Percentiles rank a stretch among this genome's conserved stretches.
Evolutionary conservation across 2,888 invertebrate genomes (phyloP).

Genomic region (Tetropium fuscum): DNA sequence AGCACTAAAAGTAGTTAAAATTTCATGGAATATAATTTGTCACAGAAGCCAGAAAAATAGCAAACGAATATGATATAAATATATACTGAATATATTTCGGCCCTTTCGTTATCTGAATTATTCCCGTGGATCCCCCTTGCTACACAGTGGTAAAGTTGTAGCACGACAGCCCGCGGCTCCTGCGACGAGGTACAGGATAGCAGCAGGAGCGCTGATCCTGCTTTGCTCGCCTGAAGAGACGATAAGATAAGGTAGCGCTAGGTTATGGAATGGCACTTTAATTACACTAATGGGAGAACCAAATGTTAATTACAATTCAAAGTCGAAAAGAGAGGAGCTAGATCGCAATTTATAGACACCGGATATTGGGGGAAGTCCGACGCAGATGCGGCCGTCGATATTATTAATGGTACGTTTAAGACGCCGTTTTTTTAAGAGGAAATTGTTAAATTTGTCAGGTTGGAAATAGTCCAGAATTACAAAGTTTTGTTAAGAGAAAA

Average conservation of each 20-base stretch:
- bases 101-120: slow-evolving; percentile 11
- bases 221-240: slow-evolving; percentile 20
- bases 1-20: too few relatives aligned
- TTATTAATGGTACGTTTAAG: slow-evolving; percentile 58
- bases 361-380: slow-evolving; percentile 55
- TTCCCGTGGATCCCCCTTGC: slow-evolving; percentile 7
- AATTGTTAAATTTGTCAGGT: slow-evolving; percentile 23
- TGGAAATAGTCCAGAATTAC: neutral
- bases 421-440: slow-evolving; percentile 12
- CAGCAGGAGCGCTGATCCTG: slow-evolving; percentile 18
- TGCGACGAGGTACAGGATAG: slow-evolving; percentile 20
- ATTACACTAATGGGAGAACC: slow-evolving; percentile 83
- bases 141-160: slow-evolving; percentile 1
- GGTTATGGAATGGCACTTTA: slow-evolving; percentile 78
- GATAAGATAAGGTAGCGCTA: slow-evolving; percentile 49
- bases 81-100: too few relatives aligned
- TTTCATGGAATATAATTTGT: too few relatives aligned
- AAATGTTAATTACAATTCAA: slow-evolving; percentile 82
- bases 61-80: too few relatives aligned
- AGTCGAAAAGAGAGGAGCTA: slow-evolving; percentile 70
- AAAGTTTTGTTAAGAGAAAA: neutral
- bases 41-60: too few relatives aligned
- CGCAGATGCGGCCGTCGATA: slow-evolving; percentile 64
- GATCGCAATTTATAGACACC: slow-evolving; percentile 48
- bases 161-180: slow-evolving; percentile 28